Evolutionary conservation across 2,888 invertebrate species (phyloP).

Genomic region (Acanthopleura granulata): DNA sequence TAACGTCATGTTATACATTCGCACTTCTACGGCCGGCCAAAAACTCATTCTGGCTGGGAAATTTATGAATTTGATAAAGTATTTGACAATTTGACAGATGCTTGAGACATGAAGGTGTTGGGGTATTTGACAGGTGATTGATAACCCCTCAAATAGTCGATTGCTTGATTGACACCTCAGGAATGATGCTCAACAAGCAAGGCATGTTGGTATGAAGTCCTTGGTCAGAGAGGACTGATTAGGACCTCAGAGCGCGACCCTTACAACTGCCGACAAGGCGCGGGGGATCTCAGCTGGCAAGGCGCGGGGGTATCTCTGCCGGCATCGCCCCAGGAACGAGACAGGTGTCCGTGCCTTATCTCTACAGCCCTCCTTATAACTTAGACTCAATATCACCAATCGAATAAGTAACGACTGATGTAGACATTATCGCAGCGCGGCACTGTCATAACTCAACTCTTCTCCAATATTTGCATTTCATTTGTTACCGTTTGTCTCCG

Average conservation of each 20-base stretch:
- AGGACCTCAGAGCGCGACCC: too few relatives aligned
- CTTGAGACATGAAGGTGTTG: slow-evolving; percentile 1
- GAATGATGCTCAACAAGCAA: neutral
- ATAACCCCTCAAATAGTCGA: neutral
- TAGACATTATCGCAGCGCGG: neutral
- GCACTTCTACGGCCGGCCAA: too few relatives aligned
- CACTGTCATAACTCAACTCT: slow-evolving; percentile 10
- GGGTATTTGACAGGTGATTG: neutral
- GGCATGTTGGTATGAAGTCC: neutral
- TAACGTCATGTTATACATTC: too few relatives aligned
- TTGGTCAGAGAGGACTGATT: neutral
- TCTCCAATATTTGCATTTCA: slow-evolving; percentile 13
- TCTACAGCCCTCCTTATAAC: too few relatives aligned
- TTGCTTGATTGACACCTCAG: neutral
- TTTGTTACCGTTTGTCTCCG: neutral
- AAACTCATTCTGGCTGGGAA: too few relatives aligned
- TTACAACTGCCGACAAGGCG: too few relatives aligned
- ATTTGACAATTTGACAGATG: neutral
- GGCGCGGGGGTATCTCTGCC: too few relatives aligned
- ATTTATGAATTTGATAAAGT: neutral
- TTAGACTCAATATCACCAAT: too few relatives aligned
- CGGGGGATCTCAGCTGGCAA: neutral
- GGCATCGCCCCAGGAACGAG: neutral
- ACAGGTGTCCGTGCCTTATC: neutral
- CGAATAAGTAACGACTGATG: neutral